Conservation (phyloP, 2,797 vertebrate species). For the Cossypha heuglini region DNA sequence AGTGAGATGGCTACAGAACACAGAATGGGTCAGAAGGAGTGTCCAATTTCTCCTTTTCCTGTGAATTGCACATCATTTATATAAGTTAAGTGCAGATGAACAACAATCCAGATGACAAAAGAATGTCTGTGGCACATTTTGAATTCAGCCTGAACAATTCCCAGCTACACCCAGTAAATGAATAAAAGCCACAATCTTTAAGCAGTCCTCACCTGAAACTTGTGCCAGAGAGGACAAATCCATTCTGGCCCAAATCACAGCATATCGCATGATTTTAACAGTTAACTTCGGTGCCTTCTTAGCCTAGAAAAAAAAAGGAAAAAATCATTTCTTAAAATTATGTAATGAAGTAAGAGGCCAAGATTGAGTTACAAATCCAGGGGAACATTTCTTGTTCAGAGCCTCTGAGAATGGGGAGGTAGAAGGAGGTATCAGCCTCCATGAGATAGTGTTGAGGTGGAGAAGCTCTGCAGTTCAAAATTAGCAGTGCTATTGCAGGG, state of each 20-base stretch:
- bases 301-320: not conserved
- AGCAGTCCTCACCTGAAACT: not conserved
- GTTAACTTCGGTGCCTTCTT: not conserved
- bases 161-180: not conserved
- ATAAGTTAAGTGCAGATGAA: not conserved
- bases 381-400: not conserved
- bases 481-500: not conserved
- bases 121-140: not conserved
- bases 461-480: not conserved
- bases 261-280: not conserved
- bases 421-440: not conserved
- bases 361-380: not conserved
- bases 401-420: not conserved
- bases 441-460: not conserved
- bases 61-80: not conserved
- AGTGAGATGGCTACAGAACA: not conserved
- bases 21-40: not conserved
- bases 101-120: not conserved
- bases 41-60: not conserved
- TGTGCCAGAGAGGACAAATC: not conserved
- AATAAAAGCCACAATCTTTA: not conserved
- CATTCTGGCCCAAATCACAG: not conserved
- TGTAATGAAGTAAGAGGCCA: not conserved
- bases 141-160: not conserved
- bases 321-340: accelerated